Base-by-base conservation (phyloP, 1,140 invertebrate species). In the Apis cerana region DNA sequence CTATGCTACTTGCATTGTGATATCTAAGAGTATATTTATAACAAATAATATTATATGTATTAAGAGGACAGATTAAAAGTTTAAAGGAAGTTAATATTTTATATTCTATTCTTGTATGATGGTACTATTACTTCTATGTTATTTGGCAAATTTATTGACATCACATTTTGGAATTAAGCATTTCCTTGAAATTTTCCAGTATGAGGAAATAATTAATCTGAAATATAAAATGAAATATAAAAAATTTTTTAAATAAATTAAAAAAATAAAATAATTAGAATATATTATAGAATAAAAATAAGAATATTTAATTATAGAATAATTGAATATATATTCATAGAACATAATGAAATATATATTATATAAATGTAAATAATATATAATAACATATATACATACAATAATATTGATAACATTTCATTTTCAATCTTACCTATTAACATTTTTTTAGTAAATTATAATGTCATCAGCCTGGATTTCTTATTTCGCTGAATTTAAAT, bases 141-240 rank as follows among this genome's bases (percentile, higher is more conserved):
- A 80, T 84, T 89, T 86, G 88, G 84, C 79, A 83, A 89, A 84
- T 89, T 83, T 86, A 83, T 89, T 88, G 80, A 84, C 85, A 89
- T 85, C 76, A 82, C 70, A 76, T 68, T 80, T 59, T 85, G 59
- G 75, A 64, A 68, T 76, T 80, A 82, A 80, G 64, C 61, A 76
- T 59, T 84, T 83, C 52, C 69, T 59, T 71, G 33, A 65, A 72
- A 56, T 76, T 83, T 71, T 62, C 83, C 67, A 83, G 68, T 64
- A 54, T 74, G 65, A 82, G 64, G 75, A 75, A 82, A 79, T 88
- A 80, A 86, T 89, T 83, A 70, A 62, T 87, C 88, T 89, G 88
- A 82, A 77, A 75, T 54, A 64, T 33, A 59, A 76, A 43, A 43
- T 43, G 4, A 43, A 43, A 43, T 43, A 43, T 43, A 43, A 43